Evolutionary conservation across 2,797 vertebrate genomes (phyloP).

Genomic region (Fratercula arctica): DNA sequence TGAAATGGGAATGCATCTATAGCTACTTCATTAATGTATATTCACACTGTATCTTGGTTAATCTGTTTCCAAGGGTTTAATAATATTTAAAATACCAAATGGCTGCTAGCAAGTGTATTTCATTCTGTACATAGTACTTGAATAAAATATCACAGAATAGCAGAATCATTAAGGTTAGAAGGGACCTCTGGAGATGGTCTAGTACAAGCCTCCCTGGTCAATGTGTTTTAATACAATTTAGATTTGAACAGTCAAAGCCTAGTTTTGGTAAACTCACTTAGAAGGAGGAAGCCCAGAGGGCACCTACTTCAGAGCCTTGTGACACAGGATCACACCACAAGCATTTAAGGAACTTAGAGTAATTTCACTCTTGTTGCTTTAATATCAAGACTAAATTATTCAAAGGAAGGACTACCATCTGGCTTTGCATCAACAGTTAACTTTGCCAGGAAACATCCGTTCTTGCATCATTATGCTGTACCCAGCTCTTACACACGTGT

Average conservation of each 20-base stretch:
- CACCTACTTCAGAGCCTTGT: background rate
- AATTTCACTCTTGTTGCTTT: background rate
- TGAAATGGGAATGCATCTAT: background rate
- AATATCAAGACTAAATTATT: background rate
- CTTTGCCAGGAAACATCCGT: background rate
- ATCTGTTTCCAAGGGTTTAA: background rate
- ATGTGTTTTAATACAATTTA: background rate
- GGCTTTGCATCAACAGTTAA: background rate
- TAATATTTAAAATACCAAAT: background rate
- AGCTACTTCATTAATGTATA: background rate
- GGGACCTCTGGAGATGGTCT: background rate
- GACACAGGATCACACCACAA: background rate
- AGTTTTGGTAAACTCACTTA: background rate
- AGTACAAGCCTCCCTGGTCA: background rate
- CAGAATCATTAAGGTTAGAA: background rate
- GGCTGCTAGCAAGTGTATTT: background rate
- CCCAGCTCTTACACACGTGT: background rate
- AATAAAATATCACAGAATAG: background rate
- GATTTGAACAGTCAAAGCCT: background rate
- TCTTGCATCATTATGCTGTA: background rate
- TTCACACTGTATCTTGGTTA: background rate
- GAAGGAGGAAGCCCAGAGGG: background rate
- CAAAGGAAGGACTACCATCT: background rate
- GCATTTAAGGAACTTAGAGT: background rate
- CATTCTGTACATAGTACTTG: background rate